Evolutionary conservation across 2,888 invertebrate species (phyloP).

Genomic region (Pseudoips prasinana): DNA sequence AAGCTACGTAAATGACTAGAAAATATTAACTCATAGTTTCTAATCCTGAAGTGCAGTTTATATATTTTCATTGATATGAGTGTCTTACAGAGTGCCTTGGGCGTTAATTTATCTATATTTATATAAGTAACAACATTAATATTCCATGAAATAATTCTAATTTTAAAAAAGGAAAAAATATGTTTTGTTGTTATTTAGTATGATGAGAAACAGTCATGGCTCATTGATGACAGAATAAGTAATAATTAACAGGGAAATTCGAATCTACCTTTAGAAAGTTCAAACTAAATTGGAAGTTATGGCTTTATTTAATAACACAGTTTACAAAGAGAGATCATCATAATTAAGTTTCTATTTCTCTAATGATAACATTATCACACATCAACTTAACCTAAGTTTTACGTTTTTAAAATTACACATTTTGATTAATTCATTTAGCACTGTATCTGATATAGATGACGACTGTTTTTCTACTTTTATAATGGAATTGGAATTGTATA

Average conservation of each 20-base stretch:
- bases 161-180: neutral
- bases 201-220: neutral
- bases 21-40: constrained; percentile 1
- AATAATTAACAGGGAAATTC: no score
- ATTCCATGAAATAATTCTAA: constrained; percentile 5
- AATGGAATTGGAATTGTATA: constrained; percentile 11
- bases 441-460: constrained; percentile 26
- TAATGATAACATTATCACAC: constrained; percentile 49
- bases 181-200: neutral
- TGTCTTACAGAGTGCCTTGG: constrained; percentile 52
- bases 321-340: no score
- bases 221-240: neutral
- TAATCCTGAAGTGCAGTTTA: no score
- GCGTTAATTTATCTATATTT: constrained; percentile 34
- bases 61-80: constrained; percentile 51
- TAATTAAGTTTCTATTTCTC: constrained; percentile 15
- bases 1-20: constrained; percentile 7
- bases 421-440: constrained; percentile 10
- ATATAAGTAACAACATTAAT: constrained; percentile 15
- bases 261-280: no score
- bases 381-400: constrained; percentile 26
- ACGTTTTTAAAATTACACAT: constrained; percentile 14
- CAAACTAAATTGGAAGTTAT: no score
- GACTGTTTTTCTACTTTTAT: constrained; percentile 18
- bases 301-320: no score